Base-by-base conservation (phyloP, 1,140 invertebrate species). In the Caenorhabditis brenneri region DNA sequence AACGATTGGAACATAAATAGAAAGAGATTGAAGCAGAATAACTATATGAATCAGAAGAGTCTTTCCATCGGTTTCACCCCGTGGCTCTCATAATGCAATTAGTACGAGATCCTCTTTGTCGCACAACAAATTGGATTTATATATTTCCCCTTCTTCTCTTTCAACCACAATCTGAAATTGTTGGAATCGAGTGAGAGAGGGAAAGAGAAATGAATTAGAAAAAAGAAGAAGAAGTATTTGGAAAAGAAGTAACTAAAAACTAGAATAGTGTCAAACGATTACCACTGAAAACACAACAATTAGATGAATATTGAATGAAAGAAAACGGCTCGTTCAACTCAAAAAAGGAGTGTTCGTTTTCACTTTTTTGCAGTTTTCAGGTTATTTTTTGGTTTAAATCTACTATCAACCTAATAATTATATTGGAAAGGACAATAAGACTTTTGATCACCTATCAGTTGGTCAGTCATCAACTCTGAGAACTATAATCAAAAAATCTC, bases 11-110 rank as follows among this genome's bases (percentile, higher is more conserved):
- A 42, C 12, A 42, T 5, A 42, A 42, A 42, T 42, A 42, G 53
- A 29, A 29, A 29, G 4, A 29, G 53, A 58, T 7, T 27, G n/a
- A 58, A 27, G 7, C 3, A 27, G n/a, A n/a, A n/a, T n/a, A n/a
- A n/a, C n/a, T n/a, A 65, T 65, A 65, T 65, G 58, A 33, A 65
- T 65, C 58, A 36, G 58, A 65, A 65, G 58, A 36, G 29, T n/a
- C 31, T 36, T 36, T 36, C 19, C 29, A 36, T 33, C 15, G 27
- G 53, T 24, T 58, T n/a, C n/a, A n/a, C n/a, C n/a, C n/a, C 48
- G 6, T 5, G 7, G 53, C 7, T 12, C 53, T 65, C 58, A 65
- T 65, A 65, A 65, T 65, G 9, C 58, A 65, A 65, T 65, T 65
- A 65, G 58, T 36, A 36, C 31, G 58, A 65, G 58, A 22, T 65